These are phyloP conservation scores for Globia sparganii DNA, from an alignment of 2,888 invertebrate species.

Conservation along the genomic window DNA sequence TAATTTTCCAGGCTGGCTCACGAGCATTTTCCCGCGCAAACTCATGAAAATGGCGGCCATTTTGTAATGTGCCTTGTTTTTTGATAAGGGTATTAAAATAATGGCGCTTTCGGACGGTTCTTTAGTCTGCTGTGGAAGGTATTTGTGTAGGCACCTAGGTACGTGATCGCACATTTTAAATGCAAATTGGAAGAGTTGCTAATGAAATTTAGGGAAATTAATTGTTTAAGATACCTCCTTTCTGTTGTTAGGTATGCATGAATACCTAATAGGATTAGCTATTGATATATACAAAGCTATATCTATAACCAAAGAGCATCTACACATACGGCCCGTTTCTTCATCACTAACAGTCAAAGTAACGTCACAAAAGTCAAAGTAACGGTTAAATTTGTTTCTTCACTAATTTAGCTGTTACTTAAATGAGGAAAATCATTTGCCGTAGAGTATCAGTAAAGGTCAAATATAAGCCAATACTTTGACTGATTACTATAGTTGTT, in stretches of 20 bases:
- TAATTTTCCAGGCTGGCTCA: conserved; percentile 90
- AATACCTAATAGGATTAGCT: conserved; percentile 45
- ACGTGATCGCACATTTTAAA: conserved; percentile 87
- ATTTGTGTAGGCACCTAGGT: conserved; percentile 82
- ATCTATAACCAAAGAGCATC: neutral
- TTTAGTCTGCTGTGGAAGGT: conserved; percentile 82
- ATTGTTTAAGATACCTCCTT: conserved; percentile 70
- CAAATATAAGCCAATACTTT: too few species aligned
- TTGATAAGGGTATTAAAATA: conserved; percentile 91
- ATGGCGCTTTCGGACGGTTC: conserved; percentile 86
- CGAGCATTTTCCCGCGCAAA: conserved; percentile 88
- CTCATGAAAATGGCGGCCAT: conserved; percentile 89
- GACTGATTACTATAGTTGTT: too few species aligned
- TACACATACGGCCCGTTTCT: too few species aligned
- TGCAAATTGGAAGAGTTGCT: conserved; percentile 86
- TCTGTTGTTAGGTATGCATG: conserved; percentile 63
- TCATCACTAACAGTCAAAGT: too few species aligned
- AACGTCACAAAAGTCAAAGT: too few species aligned
- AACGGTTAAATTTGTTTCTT: too few species aligned
- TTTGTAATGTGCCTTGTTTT: conserved; percentile 90
- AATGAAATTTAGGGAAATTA: conserved; percentile 84
- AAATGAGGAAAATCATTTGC: too few species aligned
- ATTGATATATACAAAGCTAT: conserved; percentile 34
- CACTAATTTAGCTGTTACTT: too few species aligned
- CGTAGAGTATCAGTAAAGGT: too few species aligned